A percentile compares a stretch with the other conserved stretches of the same genome.
Conservation (phyloP, 2,113 vertebrate species). For the Neodontobutis hainanensis region DNA sequence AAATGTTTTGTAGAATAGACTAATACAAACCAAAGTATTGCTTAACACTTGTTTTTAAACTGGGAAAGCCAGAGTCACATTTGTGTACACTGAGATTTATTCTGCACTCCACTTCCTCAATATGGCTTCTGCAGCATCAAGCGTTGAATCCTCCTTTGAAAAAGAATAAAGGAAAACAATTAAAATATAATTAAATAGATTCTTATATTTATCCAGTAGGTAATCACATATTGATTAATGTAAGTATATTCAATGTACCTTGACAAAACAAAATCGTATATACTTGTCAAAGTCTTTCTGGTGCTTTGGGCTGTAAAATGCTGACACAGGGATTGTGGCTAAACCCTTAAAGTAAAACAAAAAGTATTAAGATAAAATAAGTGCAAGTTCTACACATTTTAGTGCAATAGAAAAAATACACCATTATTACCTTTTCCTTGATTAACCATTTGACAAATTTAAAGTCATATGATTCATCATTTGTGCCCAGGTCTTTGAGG, state of each 20-base stretch:
- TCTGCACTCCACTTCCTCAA: constrained; percentile 83
- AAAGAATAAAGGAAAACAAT: neutral
- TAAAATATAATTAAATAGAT: neutral
- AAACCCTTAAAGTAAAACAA: constrained; percentile 79
- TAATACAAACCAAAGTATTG: too few species aligned
- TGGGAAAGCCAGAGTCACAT: too few species aligned
- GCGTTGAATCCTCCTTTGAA: constrained; percentile 86
- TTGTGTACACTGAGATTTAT: too few species aligned
- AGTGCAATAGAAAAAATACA: neutral
- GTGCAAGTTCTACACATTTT: neutral
- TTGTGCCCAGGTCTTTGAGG: constrained; percentile 69
- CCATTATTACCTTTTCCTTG: constrained; percentile 84
- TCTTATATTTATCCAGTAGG: too few species aligned
- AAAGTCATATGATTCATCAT: constrained; percentile 78
- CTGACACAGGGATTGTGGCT: constrained; percentile 86
- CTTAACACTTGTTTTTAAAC: too few species aligned
- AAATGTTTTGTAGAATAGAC: too few species aligned
- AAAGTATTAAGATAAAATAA: neutral
- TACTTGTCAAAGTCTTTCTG: constrained; percentile 84
- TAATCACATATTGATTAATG: neutral
- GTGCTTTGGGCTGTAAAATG: constrained; percentile 85
- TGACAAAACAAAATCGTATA: constrained; percentile 92
- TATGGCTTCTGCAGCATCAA: constrained; percentile 86
- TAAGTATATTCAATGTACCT: constrained; percentile 76
- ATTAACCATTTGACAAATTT: constrained; percentile 91